phyloP scores from a whole-genome alignment of 2,113 vertebrate species.

The Neolamprologus tretocephalus region DNA sequence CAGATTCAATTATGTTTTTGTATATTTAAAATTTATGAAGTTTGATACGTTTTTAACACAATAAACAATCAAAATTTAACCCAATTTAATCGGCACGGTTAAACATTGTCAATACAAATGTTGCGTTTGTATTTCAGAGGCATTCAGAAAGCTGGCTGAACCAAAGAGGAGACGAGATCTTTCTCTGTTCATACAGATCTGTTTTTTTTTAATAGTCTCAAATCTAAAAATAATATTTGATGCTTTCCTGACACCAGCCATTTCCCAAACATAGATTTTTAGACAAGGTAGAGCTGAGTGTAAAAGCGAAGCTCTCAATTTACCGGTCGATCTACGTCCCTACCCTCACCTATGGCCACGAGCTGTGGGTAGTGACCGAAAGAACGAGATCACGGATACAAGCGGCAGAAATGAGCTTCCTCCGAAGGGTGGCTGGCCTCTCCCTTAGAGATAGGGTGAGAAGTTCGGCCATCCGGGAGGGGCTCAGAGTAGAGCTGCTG shows the following conservation, averaged over 20 bases:
- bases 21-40: not conserved
- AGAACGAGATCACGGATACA: too few relatives aligned
- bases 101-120: not conserved
- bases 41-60: not conserved
- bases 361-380: too few relatives aligned
- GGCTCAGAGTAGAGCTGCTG: too few relatives aligned
- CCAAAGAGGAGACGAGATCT: not conserved
- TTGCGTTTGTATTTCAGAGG: not conserved
- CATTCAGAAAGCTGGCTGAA: not conserved
- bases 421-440: too few relatives aligned
- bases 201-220: not conserved
- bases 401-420: too few relatives aligned
- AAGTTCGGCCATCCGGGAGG: too few relatives aligned
- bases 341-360: too few relatives aligned
- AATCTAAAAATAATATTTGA: not conserved
- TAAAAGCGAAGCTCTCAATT: too few relatives aligned
- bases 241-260: not conserved
- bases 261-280: not conserved
- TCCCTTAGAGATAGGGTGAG: too few relatives aligned
- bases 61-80: not conserved
- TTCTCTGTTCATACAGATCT: not conserved
- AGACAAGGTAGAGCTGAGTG: too few relatives aligned
- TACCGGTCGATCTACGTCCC: too few relatives aligned
- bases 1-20: not conserved
- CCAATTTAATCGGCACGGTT: fast-evolving